Conservation (phyloP, 2,113 vertebrate genomes). For the Lepus americanus region DNA sequence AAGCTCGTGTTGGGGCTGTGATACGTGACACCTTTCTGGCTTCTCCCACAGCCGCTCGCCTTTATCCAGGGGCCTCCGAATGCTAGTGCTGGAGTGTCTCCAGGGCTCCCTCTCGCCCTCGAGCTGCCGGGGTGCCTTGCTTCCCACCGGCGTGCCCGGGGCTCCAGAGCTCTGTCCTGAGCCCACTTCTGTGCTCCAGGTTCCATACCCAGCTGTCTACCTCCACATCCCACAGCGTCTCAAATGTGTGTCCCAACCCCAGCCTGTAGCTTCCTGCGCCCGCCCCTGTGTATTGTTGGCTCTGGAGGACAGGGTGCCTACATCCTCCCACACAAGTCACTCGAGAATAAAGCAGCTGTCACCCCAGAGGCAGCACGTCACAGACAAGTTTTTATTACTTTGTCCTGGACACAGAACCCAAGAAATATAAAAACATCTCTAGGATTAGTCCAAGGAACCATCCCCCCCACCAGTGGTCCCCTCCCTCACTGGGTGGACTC, state of each 20-base stretch:
- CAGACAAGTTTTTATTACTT: constrained; percentile 80
- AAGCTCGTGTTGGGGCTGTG: not conserved
- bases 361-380: constrained; percentile 37
- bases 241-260: not conserved
- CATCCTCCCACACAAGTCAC: not conserved
- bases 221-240: not conserved
- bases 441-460: constrained; percentile 55
- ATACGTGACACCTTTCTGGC: not conserved
- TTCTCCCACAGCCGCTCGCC: not conserved
- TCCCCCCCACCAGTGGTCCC: not conserved
- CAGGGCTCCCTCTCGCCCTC: not conserved
- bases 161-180: not conserved
- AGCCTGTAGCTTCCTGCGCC: not conserved
- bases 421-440: constrained; percentile 77
- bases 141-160: too few relatives aligned
- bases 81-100: not conserved
- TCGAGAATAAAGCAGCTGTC: not conserved
- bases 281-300: accelerated
- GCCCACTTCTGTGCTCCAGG: not conserved
- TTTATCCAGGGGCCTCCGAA: not conserved
- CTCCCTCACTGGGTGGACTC: constrained; percentile 58
- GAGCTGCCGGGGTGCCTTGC: not conserved
- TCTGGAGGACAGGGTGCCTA: not conserved
- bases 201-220: not conserved
- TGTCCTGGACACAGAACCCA: constrained; percentile 72